Percentiles rank a stretch among this genome's conserved stretches.
These are phyloP conservation scores for Percopsis transmontana DNA, from an alignment of 2,113 vertebrate species.

Conservation along the genomic window DNA sequence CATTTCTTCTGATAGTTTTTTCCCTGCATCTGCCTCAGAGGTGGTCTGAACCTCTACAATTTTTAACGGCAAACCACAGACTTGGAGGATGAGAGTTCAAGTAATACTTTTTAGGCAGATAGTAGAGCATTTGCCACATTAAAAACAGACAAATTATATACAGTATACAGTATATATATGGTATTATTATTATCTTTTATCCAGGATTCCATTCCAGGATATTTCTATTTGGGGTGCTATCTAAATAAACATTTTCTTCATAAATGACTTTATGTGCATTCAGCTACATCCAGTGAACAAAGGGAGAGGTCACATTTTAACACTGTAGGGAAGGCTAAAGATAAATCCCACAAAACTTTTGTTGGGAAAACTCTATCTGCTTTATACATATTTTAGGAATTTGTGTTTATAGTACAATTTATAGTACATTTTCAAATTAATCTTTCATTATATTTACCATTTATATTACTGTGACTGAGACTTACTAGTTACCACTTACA, in stretches of 20 bases:
- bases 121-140: slow-evolving; percentile 1
- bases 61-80: slow-evolving; percentile 43
- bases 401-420: not conserved
- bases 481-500: not conserved
- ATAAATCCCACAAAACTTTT: no score
- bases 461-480: no score
- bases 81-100: slow-evolving; percentile 32
- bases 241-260: not conserved
- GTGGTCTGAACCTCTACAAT: slow-evolving; percentile 46
- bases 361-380: not conserved
- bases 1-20: slow-evolving; percentile 28
- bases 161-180: no score
- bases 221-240: not conserved
- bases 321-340: slow-evolving; percentile 1
- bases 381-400: not conserved
- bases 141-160: not conserved
- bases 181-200: no score
- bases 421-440: no score
- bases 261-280: not conserved
- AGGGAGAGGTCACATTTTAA: not conserved
- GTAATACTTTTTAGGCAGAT: slow-evolving; percentile 28
- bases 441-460: no score
- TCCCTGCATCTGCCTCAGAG: slow-evolving; percentile 33
- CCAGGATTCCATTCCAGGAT: no score
- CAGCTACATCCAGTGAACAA: not conserved